Evolutionary conservation across 2,113 vertebrate genomes (phyloP).

Genomic region (Charadrius vociferus): DNA sequence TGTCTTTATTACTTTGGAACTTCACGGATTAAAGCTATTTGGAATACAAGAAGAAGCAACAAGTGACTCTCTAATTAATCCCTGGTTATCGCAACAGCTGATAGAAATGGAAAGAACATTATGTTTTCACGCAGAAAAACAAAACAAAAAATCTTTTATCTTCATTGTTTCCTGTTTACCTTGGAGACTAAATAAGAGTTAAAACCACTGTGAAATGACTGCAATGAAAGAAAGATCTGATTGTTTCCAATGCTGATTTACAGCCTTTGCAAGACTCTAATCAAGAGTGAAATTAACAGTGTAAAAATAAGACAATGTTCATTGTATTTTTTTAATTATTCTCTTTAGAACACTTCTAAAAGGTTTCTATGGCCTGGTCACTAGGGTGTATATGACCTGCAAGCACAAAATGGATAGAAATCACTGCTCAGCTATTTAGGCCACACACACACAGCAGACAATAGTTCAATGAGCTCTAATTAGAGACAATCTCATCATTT

Average conservation of each 20-base stretch:
- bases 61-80: conserved; percentile 58
- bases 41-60: conserved; percentile 19
- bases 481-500: neutral
- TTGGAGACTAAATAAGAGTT: neutral
- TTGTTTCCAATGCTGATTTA: conserved; percentile 15
- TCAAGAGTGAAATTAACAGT: conserved; percentile 37
- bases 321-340: neutral
- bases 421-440: neutral
- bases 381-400: neutral
- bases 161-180: neutral
- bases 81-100: conserved; percentile 35
- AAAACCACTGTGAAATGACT: neutral
- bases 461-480: neutral
- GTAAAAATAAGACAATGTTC: conserved; percentile 6
- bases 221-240: neutral
- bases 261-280: conserved; percentile 47
- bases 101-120: conserved; percentile 26
- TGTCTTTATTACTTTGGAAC: conserved; percentile 36
- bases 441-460: neutral
- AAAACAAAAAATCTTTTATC: neutral
- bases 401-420: neutral
- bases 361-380: neutral
- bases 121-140: neutral
- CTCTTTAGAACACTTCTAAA: conserved; percentile 8
- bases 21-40: conserved; percentile 50